Evolutionary conservation across 2,113 vertebrate species (phyloP).

Genomic region (Vanacampus margaritifer): DNA sequence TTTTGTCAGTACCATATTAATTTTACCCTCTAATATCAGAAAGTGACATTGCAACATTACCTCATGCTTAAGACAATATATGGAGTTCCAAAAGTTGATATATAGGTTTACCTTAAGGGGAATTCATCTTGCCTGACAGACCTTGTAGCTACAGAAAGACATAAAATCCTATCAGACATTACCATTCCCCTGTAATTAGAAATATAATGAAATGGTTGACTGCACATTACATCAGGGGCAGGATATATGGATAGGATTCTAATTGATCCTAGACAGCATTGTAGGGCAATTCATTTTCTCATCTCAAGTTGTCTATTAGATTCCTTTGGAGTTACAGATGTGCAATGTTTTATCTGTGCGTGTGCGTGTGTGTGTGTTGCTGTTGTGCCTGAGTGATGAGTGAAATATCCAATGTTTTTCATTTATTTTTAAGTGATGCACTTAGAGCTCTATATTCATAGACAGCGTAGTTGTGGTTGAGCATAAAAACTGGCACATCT

Average conservation of each 20-base stretch:
- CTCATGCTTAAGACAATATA: constrained; percentile 61
- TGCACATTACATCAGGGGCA: constrained; percentile 42
- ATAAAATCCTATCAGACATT: constrained; percentile 59
- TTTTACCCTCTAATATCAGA: constrained; percentile 34
- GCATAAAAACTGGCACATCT: not conserved
- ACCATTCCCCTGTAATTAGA: constrained; percentile 60
- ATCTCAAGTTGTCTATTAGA: constrained; percentile 3
- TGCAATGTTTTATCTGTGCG: constrained; percentile 1
- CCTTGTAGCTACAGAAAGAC: constrained; percentile 43
- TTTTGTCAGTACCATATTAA: constrained; percentile 38
- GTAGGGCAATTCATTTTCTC: constrained; percentile 21
- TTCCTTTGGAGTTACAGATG: constrained; percentile 5
- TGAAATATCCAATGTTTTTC: not conserved
- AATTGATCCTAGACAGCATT: constrained; percentile 41
- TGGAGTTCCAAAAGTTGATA: constrained; percentile 50
- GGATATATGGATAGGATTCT: constrained; percentile 41
- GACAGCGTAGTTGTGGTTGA: no score
- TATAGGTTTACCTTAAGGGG: constrained; percentile 37
- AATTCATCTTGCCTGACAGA: constrained; percentile 59
- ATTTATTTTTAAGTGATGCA: not conserved
- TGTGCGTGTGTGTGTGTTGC: not conserved
- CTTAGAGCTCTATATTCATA: no score
- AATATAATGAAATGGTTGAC: constrained; percentile 57
- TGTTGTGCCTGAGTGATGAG: not conserved
- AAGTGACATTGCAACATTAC: constrained; percentile 49